Base-by-base conservation (phyloP, 2,113 vertebrate genomes). In the Callipepla californica region DNA sequence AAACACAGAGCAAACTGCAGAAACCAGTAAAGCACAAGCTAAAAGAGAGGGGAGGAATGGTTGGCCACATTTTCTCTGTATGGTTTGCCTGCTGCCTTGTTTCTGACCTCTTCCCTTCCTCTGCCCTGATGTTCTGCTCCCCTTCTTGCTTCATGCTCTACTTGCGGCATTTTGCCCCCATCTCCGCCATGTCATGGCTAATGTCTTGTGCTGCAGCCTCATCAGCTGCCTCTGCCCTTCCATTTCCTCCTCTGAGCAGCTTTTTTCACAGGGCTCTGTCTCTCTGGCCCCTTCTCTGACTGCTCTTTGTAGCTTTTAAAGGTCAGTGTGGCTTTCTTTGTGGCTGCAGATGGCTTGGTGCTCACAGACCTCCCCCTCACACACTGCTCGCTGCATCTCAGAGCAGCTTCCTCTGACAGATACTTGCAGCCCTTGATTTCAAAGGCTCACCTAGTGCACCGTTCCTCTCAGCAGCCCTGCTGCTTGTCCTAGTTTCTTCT, bases 371-470 rank as follows among this genome's bases (percentile, higher is more conserved):
- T 42, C 40, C 36, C 36, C 20, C 34, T 81, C 40, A 6, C 11
- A 26, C 1, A 7, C 58, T 2, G 3, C 51, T 13, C 12, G 38
- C 32, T 44, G 42, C 45, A 2, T 14, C 70, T 61, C 50, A 30
- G 70, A 34, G 40, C 40, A 9, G 22, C 38, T 77, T 30, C 70
- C 18, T 61, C 30, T 3, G 0, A 28, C 13, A 23, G 55, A 13
- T 11, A 4, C 1, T 0, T 2, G 11, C 13, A 13, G 21, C 30
- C 9, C 42, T 9, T 21, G 7, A 2, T 16, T 38, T 45, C 23
- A 4, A 44, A 50, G 50, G 4, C 8, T 8, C 59, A 7, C 0
- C 13, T 1, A 12, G 18, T 8, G 5, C 48, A 1, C 6, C 0
- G 6, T 19, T 22, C 55, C 36, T 30, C 68, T 15, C 32, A 6